Conservation (phyloP, 2,797 vertebrate genomes). For the Acanthiza pusilla region DNA sequence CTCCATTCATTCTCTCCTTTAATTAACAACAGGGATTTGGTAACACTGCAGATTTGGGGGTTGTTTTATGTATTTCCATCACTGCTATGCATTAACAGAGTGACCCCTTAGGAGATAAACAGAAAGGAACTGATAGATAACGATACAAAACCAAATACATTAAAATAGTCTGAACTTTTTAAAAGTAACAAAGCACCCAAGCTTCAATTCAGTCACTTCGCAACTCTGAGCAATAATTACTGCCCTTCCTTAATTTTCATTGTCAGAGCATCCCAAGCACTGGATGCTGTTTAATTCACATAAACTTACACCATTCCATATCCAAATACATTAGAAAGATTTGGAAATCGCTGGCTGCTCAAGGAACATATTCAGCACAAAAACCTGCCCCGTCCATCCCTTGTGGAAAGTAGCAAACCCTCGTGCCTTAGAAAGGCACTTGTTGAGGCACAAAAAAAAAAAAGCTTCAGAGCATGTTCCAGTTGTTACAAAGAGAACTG, state of each 20-base stretch:
- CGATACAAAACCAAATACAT: neutral
- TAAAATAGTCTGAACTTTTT: neutral
- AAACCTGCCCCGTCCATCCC: neutral
- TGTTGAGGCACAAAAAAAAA: rapidly evolving
- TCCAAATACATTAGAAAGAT: neutral
- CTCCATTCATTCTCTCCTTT: neutral
- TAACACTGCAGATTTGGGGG: neutral
- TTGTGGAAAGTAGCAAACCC: neutral
- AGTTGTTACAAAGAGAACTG: neutral
- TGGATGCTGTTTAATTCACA: neutral
- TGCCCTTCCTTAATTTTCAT: neutral
- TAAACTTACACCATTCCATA: neutral
- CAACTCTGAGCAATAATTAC: neutral
- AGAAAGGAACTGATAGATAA: neutral
- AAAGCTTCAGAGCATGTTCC: rapidly evolving
- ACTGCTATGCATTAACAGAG: neutral
- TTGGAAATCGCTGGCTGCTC: neutral
- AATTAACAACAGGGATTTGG: neutral
- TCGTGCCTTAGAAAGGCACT: neutral
- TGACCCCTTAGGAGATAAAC: neutral
- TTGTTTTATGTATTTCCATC: neutral
- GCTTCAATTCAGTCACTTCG: neutral
- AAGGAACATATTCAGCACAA: neutral
- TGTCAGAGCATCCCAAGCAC: neutral
- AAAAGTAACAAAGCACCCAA: neutral